Base-by-base conservation (phyloP, 2,113 vertebrate genomes). In the Baryphthengus martii region DNA sequence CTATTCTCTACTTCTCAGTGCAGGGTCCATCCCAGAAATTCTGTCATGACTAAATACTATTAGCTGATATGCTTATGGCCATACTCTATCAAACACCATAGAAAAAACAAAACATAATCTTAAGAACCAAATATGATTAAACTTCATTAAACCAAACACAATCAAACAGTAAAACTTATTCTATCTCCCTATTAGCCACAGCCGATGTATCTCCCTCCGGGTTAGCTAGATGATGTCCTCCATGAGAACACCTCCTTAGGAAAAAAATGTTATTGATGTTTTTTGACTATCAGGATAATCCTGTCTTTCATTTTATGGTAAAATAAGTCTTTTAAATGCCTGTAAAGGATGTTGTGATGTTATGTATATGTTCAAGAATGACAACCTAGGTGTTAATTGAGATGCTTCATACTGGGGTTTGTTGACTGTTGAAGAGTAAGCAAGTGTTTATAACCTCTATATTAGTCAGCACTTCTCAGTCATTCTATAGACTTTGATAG, bases 1-100 rank as follows among this genome's bases (percentile, higher is more conserved):
- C 37, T 17, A 26, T 82, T 78, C 14, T 35, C 26, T 2, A 16
- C 18, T 50, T 66, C 47, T 44, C 59, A 49, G 35, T 0, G 0
- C 39, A 74, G 56, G 21, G 10, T 74, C 28, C 89, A 3, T n/a
- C 14, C 40, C 74, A 45, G 49, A 73, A 70, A 79, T 50, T 39
- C 59, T 86, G 29, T 47, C 45, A 49, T 47, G 31, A 52, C 17
- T 33, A 31, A 72, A 45, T 33, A n/a, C 26, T 50, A 10, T 17
- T n/a, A 63, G 50, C 25, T 35, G 37, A 68, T 31, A 29, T 4
- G 5, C 45, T 59, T 61, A 13, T 78, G 53, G 66, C 39, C 21
- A 37, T 28, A 20, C 11, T 25, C 18, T 14, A 17, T 59, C 45
- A 61, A 76, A 61, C 39, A 40, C 31, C 50, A 50, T 4, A 75